Evolutionary conservation across 1,140 invertebrate species (phyloP), one percentile per base, ranked within the genome.

Genomic region (Andrena cerasifolii): DNA sequence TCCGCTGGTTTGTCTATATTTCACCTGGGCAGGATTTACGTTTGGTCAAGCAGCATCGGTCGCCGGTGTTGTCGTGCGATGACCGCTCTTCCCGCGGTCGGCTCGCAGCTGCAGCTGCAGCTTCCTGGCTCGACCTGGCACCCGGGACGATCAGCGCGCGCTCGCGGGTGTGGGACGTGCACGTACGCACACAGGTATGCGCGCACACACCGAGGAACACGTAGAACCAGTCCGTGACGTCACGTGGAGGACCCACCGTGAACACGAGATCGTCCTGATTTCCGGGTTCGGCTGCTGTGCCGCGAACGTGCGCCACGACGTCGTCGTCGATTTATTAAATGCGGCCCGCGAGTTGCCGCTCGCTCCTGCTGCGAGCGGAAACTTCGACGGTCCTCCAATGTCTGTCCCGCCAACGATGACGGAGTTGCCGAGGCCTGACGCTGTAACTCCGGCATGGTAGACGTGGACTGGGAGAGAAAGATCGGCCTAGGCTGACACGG

Each of bases 181-280:
- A 40, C 10, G 59, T 63, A 73, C 70, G 66, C 16, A 47, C 51
- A 18, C 31, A 31, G 56, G 54, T 59, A 51, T 71, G 14, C 67
- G 21, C 65, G 40, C 53, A 73, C 75, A 36, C 26, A n/a, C n/a
- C n/a, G 53, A 26, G 68, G 54, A 43, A 45, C 66, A 73, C 56
- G 72, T 62, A 71, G 62, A 84, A 84, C 62, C 78, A 84, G 78
- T 84, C 51, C 62, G 78, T 83, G 72, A 80, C 81, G 72, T 79
- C 78, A 75, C 47, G 71, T 28, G 76, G 56, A 72, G 58, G 65
- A 83, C 54, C 66, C 59, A 66, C 49, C 80, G 62, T 66, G 66
- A 84, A 67, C 67, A 79, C 51, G 63, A 78, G 67, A 80, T 73
- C 63, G 67, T 53, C 51, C 54, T 67, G 83, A 84, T 85, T 85